Evolutionary conservation across 2,797 vertebrate species (phyloP).

Genomic region (Chromis chromis): DNA sequence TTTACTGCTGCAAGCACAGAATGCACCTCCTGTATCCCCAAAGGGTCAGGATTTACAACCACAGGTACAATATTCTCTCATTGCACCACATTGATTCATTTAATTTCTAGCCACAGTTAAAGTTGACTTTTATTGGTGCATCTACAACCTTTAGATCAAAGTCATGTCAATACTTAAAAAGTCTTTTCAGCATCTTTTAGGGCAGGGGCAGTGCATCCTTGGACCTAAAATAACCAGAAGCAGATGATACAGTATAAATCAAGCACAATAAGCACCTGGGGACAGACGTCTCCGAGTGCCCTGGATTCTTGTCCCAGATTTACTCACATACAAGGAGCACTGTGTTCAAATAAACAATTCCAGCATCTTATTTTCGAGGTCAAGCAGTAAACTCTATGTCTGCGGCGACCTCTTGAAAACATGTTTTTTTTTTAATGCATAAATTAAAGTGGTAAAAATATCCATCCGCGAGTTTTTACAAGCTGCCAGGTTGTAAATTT

Average conservation of each 20-base stretch:
- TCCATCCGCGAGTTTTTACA: slow-evolving; percentile 1
- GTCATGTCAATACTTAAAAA: slow-evolving; percentile 20
- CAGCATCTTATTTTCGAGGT: slow-evolving; percentile 48
- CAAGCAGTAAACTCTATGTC: slow-evolving; percentile 31
- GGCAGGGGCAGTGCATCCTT: slow-evolving; percentile 57
- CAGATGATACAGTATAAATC: slow-evolving; percentile 76
- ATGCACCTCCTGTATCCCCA: slow-evolving; percentile 1
- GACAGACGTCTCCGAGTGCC: slow-evolving; percentile 69
- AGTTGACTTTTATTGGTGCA: not conserved
- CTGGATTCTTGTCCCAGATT: slow-evolving; percentile 84
- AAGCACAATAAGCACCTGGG: slow-evolving; percentile 74
- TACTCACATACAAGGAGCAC: slow-evolving; percentile 49
- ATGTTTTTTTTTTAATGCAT: slow-evolving; percentile 1
- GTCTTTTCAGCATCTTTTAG: slow-evolving; percentile 40
- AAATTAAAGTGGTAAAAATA: slow-evolving; percentile 3
- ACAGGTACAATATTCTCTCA: not conserved
- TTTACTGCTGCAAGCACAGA: slow-evolving; percentile 4
- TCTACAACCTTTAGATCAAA: not conserved
- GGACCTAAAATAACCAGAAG: slow-evolving; percentile 71
- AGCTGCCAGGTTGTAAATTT: slow-evolving; percentile 28
- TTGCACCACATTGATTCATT: not conserved
- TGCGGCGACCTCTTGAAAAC: slow-evolving; percentile 9
- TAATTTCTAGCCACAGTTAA: not conserved
- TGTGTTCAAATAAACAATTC: slow-evolving; percentile 68
- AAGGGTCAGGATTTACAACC: slow-evolving; percentile 2